These are phyloP conservation scores for Sycobia sp. DNA, from an alignment of 1,140 invertebrate species.

Conservation along the genomic window DNA sequence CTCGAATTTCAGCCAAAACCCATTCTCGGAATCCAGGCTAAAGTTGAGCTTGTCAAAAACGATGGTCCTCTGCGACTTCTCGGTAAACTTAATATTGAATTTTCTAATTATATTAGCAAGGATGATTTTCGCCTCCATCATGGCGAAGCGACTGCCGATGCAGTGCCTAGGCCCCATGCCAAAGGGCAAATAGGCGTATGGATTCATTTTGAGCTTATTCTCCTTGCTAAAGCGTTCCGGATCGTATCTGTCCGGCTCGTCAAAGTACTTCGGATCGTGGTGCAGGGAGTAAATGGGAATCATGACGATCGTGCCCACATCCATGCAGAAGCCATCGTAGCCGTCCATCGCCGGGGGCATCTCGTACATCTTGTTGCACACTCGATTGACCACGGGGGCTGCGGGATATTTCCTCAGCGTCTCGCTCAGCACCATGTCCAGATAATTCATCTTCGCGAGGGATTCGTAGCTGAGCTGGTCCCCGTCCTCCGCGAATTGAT, in stretches of 20 bases:
- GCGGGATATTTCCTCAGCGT: constrained; percentile 65
- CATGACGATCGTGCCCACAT: constrained; percentile 47
- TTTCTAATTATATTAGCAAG: constrained; percentile 45
- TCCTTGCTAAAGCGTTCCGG: constrained; percentile 64
- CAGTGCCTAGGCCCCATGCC: constrained; percentile 64
- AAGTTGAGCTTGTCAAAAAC: constrained; percentile 46
- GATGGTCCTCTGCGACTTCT: constrained; percentile 52
- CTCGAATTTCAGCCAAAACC: constrained; percentile 52
- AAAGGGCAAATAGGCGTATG: constrained; percentile 62
- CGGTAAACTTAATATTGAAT: constrained; percentile 46
- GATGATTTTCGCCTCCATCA: constrained; percentile 58
- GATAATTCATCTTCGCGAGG: constrained; percentile 40
- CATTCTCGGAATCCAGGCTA: constrained; percentile 44
- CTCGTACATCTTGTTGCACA: constrained; percentile 53
- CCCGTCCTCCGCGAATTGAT: constrained; percentile 19
- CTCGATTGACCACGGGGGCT: constrained; percentile 60
- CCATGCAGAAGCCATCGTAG: constrained; percentile 30
- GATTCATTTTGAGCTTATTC: constrained; percentile 50
- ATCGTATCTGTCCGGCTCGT: constrained; percentile 61
- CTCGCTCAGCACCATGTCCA: constrained; percentile 56
- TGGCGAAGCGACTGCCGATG: constrained; percentile 51
- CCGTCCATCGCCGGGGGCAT: constrained; percentile 31
- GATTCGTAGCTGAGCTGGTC: constrained; percentile 42
- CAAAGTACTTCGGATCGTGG: constrained; percentile 58
- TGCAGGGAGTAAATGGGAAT: constrained; percentile 63